These are phyloP conservation scores for Brachionus rotundiformis DNA, from an alignment of 1,140 invertebrate genomes.

Conservation along the genomic window DNA sequence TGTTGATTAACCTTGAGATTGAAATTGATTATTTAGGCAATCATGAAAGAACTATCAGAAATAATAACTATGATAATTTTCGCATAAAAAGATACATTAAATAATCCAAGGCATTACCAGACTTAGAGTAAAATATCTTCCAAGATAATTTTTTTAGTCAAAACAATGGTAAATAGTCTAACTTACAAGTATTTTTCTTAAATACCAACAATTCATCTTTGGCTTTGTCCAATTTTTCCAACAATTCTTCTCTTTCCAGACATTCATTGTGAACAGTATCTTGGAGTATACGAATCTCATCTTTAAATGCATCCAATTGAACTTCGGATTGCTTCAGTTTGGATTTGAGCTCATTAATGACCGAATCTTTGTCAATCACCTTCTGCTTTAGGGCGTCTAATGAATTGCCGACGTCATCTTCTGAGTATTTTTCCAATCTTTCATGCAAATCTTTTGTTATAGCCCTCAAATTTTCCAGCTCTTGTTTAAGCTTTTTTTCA, in stretches of 20 bases:
- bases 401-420: not conserved
- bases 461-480: constrained; percentile 22
- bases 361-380: not conserved
- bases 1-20: too few relatives aligned
- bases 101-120: too few relatives aligned
- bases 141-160: too few relatives aligned
- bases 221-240: constrained; percentile 59
- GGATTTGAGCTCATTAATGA: not conserved
- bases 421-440: constrained; percentile 11
- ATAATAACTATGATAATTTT: too few relatives aligned
- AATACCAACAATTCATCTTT: constrained; percentile 58
- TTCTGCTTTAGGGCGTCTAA: not conserved
- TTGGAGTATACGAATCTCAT: constrained; percentile 57
- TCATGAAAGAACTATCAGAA: too few relatives aligned
- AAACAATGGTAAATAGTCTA: not conserved
- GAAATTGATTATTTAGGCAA: too few relatives aligned
- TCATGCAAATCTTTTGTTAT: constrained; percentile 51
- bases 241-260: constrained; percentile 62
- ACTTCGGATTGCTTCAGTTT: not conserved
- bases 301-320: constrained; percentile 1
- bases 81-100: too few relatives aligned
- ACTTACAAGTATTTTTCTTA: constrained; percentile 58
- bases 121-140: too few relatives aligned
- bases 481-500: constrained; percentile 41
- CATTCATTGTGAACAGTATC: constrained; percentile 61